Evolutionary conservation across 2,888 invertebrate species (phyloP), one percentile per base, ranked within the genome.

Genomic region (Periphyllus acericola): DNA sequence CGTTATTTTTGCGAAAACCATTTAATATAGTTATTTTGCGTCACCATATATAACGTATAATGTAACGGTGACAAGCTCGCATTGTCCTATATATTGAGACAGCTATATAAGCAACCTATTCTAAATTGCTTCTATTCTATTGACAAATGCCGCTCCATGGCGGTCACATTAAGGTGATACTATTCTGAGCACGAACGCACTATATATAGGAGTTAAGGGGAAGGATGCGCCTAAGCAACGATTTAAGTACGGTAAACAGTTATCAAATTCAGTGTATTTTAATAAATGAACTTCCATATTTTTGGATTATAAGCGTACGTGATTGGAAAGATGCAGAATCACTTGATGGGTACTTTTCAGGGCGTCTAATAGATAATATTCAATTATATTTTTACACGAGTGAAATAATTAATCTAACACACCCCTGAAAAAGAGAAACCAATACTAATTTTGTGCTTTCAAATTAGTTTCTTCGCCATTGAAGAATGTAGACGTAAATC

Each of bases 131-230:
- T 81, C 29, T 32, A 40, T 81, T 81, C 81, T 81, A 81, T 40
- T 40, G 81, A 81, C 40, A 68, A 81, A 81, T 81, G 68, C 29
- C 21, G 19, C 29, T 29, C 68, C 21, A 68, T 36, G 40, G 68
- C 68, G 40, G 76, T 76, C 76, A 76, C 76, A 60, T 60, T 25
- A 21, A 9, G 29, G 21, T 68, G 34, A 71, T 71, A 46, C 46
- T 82, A 82, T 82, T 71, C 82, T 71, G 17, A 82, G 71, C 82
- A 82, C 82, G 82, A 71, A 82, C 71, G n/a, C 32, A 32, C 25
- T 66, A 82, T 68, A 36, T 36, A 81, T 60, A 60, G 25, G 66
- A 34, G 60, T 80, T 66, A 40, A 32, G 36, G 21, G 9, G 25
- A 34, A 46, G 40, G 81, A 40, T 40, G 66, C 29, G 40, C 40